Evolutionary conservation across 1,140 invertebrate genomes (phyloP).

Genomic region (Orchestia grillus): DNA sequence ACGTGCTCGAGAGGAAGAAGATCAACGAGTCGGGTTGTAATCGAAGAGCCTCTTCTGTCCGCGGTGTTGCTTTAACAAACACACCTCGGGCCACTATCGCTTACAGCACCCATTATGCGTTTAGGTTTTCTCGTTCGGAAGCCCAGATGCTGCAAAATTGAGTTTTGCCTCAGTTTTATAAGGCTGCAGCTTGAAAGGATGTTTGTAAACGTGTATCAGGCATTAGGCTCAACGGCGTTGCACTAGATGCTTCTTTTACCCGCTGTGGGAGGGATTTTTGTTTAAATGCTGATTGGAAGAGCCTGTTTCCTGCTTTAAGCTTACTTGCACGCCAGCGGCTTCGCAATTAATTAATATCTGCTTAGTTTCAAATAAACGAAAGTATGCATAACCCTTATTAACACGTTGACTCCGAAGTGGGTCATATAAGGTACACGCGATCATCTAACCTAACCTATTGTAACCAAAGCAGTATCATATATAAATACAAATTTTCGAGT

Average conservation of each 20-base stretch:
- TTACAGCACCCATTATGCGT: neutral
- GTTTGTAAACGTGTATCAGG: neutral
- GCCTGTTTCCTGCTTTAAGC: neutral
- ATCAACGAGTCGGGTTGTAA: neutral
- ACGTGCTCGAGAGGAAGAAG: neutral
- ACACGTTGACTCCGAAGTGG: too few species aligned
- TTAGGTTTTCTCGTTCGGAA: neutral
- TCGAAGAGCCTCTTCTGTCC: neutral
- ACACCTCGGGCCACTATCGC: neutral
- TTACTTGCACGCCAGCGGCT: neutral
- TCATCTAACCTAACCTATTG: too few species aligned
- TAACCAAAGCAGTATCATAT: too few species aligned
- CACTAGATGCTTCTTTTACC: neutral
- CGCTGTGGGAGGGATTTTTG: neutral
- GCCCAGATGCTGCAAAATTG: neutral
- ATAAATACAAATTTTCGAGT: too few species aligned
- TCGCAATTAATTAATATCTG: too few species aligned
- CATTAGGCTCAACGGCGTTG: neutral
- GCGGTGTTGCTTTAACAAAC: neutral
- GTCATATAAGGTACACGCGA: too few species aligned
- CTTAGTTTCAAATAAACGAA: too few species aligned
- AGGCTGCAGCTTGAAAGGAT: neutral
- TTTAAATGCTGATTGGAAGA: neutral
- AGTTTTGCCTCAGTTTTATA: neutral
- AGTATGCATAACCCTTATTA: too few species aligned